phyloP scores from a whole-genome alignment of 2,113 vertebrate species.

The Castor canadensis region DNA sequence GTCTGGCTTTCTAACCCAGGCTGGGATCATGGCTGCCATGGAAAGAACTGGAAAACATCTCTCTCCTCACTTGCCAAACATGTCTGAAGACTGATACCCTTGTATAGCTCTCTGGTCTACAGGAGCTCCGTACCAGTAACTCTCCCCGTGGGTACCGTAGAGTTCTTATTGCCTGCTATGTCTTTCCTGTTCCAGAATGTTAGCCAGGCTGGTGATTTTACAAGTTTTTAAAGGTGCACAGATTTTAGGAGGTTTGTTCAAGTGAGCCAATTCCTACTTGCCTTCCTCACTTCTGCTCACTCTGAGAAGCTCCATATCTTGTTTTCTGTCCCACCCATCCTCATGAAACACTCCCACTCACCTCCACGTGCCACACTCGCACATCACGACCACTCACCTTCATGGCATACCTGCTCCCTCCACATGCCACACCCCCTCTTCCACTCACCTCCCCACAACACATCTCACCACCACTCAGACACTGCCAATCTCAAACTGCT shows the following conservation, averaged over 20 bases:
- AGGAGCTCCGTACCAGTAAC: rapidly evolving
- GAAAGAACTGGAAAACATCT: background rate
- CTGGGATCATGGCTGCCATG: background rate
- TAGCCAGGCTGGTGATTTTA: background rate
- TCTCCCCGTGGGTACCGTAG: background rate
- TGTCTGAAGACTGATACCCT: background rate
- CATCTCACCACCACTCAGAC: background rate
- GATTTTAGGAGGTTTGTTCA: background rate
- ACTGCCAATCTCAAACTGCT: background rate
- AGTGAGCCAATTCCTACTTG: background rate
- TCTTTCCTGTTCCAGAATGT: background rate
- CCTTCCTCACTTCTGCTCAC: background rate
- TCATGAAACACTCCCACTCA: background rate
- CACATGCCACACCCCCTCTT: background rate
- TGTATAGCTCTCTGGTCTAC: background rate
- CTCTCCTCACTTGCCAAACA: background rate
- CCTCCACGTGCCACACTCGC: background rate
- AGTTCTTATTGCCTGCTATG: background rate
- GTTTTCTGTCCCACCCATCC: background rate
- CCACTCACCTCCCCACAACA: rapidly evolving
- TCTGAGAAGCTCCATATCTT: background rate
- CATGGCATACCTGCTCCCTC: too few relatives aligned
- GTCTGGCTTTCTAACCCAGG: background rate
- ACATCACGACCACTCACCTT: too few relatives aligned
- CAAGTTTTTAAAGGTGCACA: background rate